Conservation (phyloP, 2,113 vertebrate species). For the Myrmecobius fasciatus region DNA sequence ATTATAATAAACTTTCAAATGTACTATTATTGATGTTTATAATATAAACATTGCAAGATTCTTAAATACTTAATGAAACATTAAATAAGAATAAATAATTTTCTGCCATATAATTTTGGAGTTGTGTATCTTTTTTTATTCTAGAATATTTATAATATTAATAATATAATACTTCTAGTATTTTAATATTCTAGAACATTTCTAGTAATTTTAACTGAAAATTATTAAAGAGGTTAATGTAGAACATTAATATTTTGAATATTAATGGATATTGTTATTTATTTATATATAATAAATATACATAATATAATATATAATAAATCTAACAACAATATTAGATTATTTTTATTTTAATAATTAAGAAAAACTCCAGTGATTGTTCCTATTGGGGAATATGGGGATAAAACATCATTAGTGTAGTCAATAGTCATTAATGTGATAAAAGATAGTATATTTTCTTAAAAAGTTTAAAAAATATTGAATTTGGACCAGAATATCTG, state of each 20-base stretch:
- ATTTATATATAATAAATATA: no score
- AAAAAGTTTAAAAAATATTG: background rate
- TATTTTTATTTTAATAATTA: no score
- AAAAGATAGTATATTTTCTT: background rate
- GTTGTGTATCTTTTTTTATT: background rate
- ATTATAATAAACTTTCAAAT: background rate
- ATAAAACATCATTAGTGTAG: background rate
- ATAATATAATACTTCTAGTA: background rate
- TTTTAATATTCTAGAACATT: background rate
- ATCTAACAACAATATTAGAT: no score
- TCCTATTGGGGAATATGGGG: background rate
- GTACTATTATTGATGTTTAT: background rate
- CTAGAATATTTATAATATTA: background rate
- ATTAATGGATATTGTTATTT: no score
- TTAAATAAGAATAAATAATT: background rate
- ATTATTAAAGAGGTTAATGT: no score
- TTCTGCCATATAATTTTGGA: background rate
- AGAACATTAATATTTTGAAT: no score
- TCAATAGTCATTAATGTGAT: background rate
- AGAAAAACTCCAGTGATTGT: background rate
- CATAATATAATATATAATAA: no score
- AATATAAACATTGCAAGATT: background rate
- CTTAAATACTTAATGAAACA: background rate
- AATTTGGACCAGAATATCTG: background rate
- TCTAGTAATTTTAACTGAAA: background rate